These are phyloP conservation scores for Myxocyprinus asiaticus DNA, from an alignment of 2,113 vertebrate species.

Conservation along the genomic window DNA sequence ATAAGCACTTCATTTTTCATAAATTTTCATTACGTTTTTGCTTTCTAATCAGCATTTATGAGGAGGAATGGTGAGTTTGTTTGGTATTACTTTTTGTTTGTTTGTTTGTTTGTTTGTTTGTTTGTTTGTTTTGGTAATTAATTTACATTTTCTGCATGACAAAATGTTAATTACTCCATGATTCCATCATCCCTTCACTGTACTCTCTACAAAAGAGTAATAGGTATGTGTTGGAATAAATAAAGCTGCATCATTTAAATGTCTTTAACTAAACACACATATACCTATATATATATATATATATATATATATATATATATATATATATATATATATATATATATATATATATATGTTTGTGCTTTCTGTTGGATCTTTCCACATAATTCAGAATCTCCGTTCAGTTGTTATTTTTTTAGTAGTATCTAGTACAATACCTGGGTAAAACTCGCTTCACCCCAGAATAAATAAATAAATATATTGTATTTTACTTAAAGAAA, in stretches of 20 bases:
- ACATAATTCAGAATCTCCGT: background rate
- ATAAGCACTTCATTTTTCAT: conserved; percentile 63
- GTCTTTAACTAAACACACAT: background rate
- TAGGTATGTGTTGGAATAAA: conserved; percentile 2
- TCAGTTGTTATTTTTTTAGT: background rate
- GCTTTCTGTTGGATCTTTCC: background rate
- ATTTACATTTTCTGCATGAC: background rate
- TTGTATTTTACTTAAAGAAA: too few relatives aligned
- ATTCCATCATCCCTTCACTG: conserved; percentile 9
- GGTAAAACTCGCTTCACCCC: background rate
- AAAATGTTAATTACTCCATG: conserved; percentile 19
- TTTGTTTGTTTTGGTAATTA: conserved; percentile 17
- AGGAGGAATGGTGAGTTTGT: conserved; percentile 97
- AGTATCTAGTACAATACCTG: background rate
- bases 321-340: background rate
- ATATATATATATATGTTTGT: background rate
- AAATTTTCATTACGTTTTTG: conserved; percentile 72
- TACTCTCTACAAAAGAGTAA: background rate
- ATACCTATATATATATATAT: background rate
- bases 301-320: background rate
- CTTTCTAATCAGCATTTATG: conserved; percentile 87
- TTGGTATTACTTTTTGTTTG: conserved; percentile 54
- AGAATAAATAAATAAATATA: too few relatives aligned
- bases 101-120: background rate
- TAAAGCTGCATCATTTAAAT: background rate